A percentile compares a stretch with the other conserved stretches of the same genome.
Conservation (phyloP, 2,888 invertebrate species). For the Agrotis exclamationis region DNA sequence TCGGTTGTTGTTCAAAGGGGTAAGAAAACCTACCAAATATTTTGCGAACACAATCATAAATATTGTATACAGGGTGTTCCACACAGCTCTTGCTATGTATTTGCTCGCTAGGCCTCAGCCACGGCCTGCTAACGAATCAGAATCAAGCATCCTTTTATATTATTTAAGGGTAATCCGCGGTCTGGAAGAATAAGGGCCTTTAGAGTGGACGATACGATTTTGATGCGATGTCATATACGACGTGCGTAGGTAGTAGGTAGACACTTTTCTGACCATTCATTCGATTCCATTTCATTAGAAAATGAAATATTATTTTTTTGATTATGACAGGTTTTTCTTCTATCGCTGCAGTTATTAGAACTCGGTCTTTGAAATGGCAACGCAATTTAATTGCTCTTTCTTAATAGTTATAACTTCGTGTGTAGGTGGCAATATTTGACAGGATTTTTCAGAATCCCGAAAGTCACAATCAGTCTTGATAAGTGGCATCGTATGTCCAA, state of each 20-base stretch:
- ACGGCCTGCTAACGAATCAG: conserved; percentile 45
- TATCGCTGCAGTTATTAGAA: too few species aligned
- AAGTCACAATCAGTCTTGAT: too few species aligned
- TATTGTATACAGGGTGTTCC: conserved; percentile 35
- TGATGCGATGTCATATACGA: conserved; percentile 16
- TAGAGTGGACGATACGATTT: conserved; percentile 32
- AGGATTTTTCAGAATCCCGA: too few species aligned
- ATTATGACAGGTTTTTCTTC: too few species aligned
- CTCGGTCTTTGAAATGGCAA: too few species aligned
- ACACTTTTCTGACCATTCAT: too few species aligned
- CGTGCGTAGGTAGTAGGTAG: background rate
- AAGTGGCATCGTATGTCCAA: too few species aligned
- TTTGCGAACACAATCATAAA: conserved; percentile 39
- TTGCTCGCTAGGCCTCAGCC: conserved; percentile 39
- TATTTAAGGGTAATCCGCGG: conserved; percentile 60
- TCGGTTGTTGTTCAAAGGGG: background rate
- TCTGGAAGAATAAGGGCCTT: conserved; percentile 23
- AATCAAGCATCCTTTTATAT: conserved; percentile 56
- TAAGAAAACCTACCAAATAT: conserved; percentile 37
- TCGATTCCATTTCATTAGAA: too few species aligned
- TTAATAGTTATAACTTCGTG: too few species aligned
- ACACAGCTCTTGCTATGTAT: conserved; percentile 40
- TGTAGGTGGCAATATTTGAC: too few species aligned
- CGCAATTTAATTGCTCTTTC: too few species aligned
- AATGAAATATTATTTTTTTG: too few species aligned